These are phyloP conservation scores for Tinamus guttatus DNA, from an alignment of 2,113 vertebrate species.

Conservation along the genomic window DNA sequence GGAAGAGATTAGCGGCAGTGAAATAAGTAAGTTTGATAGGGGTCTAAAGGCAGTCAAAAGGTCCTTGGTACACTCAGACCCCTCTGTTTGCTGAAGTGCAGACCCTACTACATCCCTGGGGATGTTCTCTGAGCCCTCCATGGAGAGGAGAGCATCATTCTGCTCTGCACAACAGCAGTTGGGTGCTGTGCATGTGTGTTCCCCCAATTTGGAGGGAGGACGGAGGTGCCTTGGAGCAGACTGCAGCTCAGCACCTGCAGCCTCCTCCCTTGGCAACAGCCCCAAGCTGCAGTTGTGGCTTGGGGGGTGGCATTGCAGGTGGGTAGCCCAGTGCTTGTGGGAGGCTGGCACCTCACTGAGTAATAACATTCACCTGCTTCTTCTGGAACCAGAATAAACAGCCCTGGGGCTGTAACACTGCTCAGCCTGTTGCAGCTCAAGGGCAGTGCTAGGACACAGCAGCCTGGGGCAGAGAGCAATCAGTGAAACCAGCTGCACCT, in stretches of 20 bases:
- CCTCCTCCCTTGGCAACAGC: neutral
- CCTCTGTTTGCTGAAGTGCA: neutral
- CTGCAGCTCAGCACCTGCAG: neutral
- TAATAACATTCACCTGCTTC: neutral
- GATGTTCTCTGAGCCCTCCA: neutral
- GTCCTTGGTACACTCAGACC: neutral
- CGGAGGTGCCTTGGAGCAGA: neutral
- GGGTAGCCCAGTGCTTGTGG: neutral
- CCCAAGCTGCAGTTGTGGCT: fast-evolving
- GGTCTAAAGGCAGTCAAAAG: neutral
- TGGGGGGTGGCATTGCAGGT: neutral
- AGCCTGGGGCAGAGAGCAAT: fast-evolving
- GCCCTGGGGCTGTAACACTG: neutral
- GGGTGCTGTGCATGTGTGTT: neutral
- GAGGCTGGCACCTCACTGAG: neutral
- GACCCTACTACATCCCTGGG: neutral
- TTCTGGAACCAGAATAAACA: constrained; percentile 5
- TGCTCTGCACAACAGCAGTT: neutral
- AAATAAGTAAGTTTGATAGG: neutral
- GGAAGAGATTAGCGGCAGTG: neutral
- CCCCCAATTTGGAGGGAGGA: neutral
- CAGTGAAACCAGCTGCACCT: neutral
- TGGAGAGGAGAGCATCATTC: neutral
- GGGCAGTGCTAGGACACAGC: neutral
- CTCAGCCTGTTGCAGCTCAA: neutral